These are phyloP conservation scores for Nephila pilipes DNA, from an alignment of 1,140 invertebrate species.

Conservation along the genomic window DNA sequence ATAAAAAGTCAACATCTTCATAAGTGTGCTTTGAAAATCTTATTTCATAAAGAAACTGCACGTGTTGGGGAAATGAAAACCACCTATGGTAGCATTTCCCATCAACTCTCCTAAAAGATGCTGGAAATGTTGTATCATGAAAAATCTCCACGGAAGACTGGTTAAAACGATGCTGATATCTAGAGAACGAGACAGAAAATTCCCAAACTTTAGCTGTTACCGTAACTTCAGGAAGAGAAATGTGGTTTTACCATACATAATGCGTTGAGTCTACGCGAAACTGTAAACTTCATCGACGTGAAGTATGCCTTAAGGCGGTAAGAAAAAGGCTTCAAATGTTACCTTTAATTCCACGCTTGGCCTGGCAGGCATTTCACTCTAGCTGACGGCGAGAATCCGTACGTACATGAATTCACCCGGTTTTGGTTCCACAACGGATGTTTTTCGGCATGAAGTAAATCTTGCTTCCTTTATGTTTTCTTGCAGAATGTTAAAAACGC, in stretches of 20 bases:
- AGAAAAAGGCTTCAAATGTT: slow-evolving; percentile 59
- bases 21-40: too few relatives aligned
- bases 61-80: background rate
- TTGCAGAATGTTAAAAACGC: slow-evolving; percentile 5
- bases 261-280: slow-evolving; percentile 24
- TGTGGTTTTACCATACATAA: slow-evolving; percentile 9
- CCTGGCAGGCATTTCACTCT: slow-evolving; percentile 48
- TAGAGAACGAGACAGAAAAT: slow-evolving; percentile 15
- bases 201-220: background rate
- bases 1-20: too few relatives aligned
- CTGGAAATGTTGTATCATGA: background rate
- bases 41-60: too few relatives aligned
- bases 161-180: background rate
- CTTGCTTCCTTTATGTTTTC: background rate
- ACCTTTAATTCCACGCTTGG: slow-evolving; percentile 71
- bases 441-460: background rate
- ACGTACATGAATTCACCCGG: background rate
- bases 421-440: slow-evolving; percentile 28
- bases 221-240: slow-evolving; percentile 1
- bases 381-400: slow-evolving; percentile 18
- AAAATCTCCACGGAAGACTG: background rate
- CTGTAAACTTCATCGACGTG: slow-evolving; percentile 63
- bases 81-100: background rate
- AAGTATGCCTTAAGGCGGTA: slow-evolving; percentile 29
- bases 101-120: background rate